Evolutionary conservation across 2,113 vertebrate species (phyloP).

Genomic region (Pseudopodoces humilis): DNA sequence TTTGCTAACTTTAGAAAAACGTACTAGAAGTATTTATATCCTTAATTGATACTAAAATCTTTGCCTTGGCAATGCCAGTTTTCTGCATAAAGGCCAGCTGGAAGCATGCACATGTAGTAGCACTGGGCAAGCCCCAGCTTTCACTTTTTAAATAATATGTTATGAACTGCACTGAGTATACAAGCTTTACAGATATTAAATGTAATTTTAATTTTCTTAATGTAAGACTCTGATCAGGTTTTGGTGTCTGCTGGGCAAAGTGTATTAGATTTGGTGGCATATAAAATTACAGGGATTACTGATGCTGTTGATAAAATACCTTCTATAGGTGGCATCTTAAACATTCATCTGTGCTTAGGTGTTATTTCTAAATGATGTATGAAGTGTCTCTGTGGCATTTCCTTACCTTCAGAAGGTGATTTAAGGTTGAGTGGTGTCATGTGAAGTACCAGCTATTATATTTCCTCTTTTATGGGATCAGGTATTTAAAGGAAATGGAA

Average conservation of each 20-base stretch:
- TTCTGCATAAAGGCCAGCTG: not conserved
- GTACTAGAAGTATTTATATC: not conserved
- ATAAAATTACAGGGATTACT: not conserved
- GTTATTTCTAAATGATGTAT: constrained; percentile 18
- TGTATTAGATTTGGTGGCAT: not conserved
- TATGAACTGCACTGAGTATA: not conserved
- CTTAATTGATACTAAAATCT: not conserved
- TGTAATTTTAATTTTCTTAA: not conserved
- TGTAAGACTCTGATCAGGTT: not conserved
- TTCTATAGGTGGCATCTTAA: not conserved
- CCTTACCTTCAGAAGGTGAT: not conserved
- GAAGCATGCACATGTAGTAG: not conserved
- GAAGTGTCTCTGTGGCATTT: not conserved
- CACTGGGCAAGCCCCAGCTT: not conserved
- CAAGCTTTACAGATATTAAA: not conserved
- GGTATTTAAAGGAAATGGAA: not conserved
- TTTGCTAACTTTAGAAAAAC: not conserved
- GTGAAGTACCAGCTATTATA: not conserved
- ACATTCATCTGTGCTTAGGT: not conserved
- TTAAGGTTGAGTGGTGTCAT: not conserved
- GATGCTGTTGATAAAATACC: not conserved
- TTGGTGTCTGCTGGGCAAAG: not conserved
- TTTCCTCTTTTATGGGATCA: not conserved
- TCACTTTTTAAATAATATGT: not conserved
- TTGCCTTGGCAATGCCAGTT: not conserved